A percentile compares a stretch with the other conserved stretches of the same genome.
Conservation (phyloP, 2,113 vertebrate species). For the Brachypodius melanocephalos region DNA sequence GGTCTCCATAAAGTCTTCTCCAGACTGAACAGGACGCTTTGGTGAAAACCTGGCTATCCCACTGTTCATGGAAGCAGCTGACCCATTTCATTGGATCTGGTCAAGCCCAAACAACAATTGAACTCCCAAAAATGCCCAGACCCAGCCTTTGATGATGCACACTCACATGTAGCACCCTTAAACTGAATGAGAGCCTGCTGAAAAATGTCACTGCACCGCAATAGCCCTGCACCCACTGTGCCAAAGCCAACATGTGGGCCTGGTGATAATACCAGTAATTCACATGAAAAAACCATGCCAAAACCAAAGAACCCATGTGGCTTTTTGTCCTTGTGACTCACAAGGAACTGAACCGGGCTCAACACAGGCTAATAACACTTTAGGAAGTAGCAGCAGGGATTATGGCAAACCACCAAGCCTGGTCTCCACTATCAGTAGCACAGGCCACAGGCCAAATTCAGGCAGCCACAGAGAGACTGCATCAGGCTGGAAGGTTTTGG, state of each 20-base stretch:
- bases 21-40: neutral
- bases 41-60: neutral
- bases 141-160: neutral
- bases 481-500: neutral
- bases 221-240: neutral
- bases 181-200: neutral
- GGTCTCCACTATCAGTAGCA: neutral
- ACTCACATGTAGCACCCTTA: neutral
- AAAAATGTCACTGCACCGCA: rapidly evolving
- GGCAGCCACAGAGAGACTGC: neutral
- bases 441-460: neutral
- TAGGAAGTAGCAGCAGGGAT: neutral
- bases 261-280: neutral
- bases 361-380: neutral
- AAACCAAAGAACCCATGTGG: neutral
- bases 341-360: neutral
- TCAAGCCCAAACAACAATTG: rapidly evolving
- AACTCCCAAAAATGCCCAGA: neutral
- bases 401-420: neutral
- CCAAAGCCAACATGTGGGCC: neutral
- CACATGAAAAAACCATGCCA: neutral
- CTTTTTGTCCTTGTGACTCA: neutral
- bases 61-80: neutral
- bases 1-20: neutral
- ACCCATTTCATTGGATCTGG: neutral